Conservation (phyloP, 2,888 invertebrate species). For the Bugula neritina region DNA sequence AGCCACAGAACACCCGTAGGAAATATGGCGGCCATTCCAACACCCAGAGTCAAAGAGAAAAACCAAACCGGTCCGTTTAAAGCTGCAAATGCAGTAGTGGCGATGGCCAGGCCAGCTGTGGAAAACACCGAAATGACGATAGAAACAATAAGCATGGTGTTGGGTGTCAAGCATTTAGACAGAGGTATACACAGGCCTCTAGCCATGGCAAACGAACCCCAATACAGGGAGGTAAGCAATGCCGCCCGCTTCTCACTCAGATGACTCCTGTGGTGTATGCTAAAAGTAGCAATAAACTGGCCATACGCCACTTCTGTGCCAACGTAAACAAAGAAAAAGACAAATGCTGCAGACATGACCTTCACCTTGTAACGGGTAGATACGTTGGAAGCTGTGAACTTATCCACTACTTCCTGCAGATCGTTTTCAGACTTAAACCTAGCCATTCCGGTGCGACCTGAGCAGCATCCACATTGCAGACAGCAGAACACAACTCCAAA, state of each 20-base stretch:
- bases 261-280: slow-evolving; percentile 40
- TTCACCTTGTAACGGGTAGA: slow-evolving; percentile 29
- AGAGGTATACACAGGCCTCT: slow-evolving; percentile 54
- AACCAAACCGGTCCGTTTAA: slow-evolving; percentile 41
- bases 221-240: slow-evolving; percentile 53
- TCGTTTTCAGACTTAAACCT: slow-evolving; percentile 1
- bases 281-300: slow-evolving; percentile 52
- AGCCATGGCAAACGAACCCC: slow-evolving; percentile 53
- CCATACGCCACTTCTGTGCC: slow-evolving; percentile 55
- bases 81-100: slow-evolving; percentile 46
- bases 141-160: slow-evolving; percentile 50
- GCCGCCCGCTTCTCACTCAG: slow-evolving; percentile 49
- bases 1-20: slow-evolving; percentile 55
- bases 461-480: neutral
- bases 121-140: slow-evolving; percentile 36
- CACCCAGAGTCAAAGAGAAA: slow-evolving; percentile 50
- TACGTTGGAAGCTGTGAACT: neutral
- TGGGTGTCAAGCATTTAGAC: slow-evolving; percentile 49
- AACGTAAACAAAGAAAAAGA: slow-evolving; percentile 53
- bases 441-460: neutral
- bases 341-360: slow-evolving; percentile 47
- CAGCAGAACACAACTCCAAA: slow-evolving; percentile 50
- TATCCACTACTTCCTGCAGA: neutral
- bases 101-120: slow-evolving; percentile 37
- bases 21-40: slow-evolving; percentile 55